Percentiles rank a stretch among this genome's conserved stretches.
Conservation (phyloP, 2,797 vertebrate genomes). For the Enteromius radiatus region DNA sequence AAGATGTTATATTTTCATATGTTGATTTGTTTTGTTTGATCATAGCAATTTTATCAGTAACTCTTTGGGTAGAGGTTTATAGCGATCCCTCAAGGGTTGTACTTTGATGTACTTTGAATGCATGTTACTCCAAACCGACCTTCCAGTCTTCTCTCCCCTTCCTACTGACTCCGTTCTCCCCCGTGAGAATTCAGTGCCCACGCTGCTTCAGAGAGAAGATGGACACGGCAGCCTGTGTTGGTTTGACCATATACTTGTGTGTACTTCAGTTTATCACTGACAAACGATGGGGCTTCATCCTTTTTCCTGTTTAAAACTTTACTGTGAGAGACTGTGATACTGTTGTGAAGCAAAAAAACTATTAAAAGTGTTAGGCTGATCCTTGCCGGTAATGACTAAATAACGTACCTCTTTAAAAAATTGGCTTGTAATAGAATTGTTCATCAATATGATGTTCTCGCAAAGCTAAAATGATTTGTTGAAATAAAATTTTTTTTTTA, state of each 20-base stretch:
- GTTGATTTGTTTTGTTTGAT: constrained; percentile 71
- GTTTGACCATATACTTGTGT: constrained; percentile 51
- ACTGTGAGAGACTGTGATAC: constrained; percentile 70
- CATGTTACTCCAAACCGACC: constrained; percentile 50
- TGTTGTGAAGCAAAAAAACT: constrained; percentile 63
- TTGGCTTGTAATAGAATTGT: constrained; percentile 63
- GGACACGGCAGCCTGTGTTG: constrained; percentile 35
- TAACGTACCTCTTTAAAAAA: constrained; percentile 50
- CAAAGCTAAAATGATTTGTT: constrained; percentile 75
- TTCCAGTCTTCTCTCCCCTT: constrained; percentile 41
- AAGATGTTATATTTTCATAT: constrained; percentile 79
- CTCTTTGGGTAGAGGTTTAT: constrained; percentile 66
- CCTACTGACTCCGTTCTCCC: constrained; percentile 27
- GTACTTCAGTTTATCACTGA: constrained; percentile 49
- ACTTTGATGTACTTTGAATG: constrained; percentile 40
- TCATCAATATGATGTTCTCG: constrained; percentile 55
- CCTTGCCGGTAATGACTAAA: constrained; percentile 59
- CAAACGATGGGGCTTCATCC: constrained; percentile 55
- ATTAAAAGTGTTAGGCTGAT: constrained; percentile 54
- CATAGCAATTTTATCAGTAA: constrained; percentile 68
- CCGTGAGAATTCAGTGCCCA: constrained; percentile 32
- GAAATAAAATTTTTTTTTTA: constrained; percentile 73
- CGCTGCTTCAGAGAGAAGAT: constrained; percentile 41
- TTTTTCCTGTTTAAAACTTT: constrained; percentile 55
- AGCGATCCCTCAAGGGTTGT: constrained; percentile 40